phyloP scores from a whole-genome alignment of 23 tunicate species.

The Styela clava region DNA sequence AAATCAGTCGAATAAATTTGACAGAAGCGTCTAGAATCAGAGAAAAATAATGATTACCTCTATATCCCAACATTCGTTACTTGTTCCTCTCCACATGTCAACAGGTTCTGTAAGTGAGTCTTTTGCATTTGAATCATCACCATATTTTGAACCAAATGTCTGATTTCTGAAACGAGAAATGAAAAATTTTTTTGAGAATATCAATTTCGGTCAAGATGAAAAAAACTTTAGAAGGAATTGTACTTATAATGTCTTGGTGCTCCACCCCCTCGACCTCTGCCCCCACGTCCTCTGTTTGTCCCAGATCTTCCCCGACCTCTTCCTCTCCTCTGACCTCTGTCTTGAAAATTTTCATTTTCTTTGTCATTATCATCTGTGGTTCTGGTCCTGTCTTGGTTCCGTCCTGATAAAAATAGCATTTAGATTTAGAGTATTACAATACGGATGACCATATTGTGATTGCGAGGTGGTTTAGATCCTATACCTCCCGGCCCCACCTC shows the following conservation, averaged over 20 bases:
- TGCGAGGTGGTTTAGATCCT: too few relatives aligned
- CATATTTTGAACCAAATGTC: neutral
- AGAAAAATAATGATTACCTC: too few relatives aligned
- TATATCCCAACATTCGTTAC: slow-evolving; percentile 20
- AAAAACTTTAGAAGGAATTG: neutral
- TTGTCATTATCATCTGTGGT: slow-evolving; percentile 45
- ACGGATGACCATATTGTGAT: too few relatives aligned
- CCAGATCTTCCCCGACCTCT: slow-evolving; percentile 67
- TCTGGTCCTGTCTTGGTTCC: slow-evolving; percentile 48
- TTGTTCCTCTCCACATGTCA: slow-evolving; percentile 9
- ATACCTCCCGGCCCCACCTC: too few relatives aligned
- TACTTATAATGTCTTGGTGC: slow-evolving; percentile 27
- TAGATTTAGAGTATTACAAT: neutral
- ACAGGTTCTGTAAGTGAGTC: slow-evolving; percentile 23
- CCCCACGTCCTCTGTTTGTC: neutral
- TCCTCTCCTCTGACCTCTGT: slow-evolving; percentile 31
- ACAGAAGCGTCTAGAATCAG: too few relatives aligned
- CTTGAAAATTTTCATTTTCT: slow-evolving; percentile 45
- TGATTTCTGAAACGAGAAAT: neutral
- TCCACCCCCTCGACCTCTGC: slow-evolving; percentile 61
- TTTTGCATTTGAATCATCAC: neutral
- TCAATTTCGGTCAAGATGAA: too few relatives aligned
- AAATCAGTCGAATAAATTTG: too few relatives aligned
- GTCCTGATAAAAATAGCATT: slow-evolving; percentile 25
- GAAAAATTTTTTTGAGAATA: too few relatives aligned